Conservation (phyloP, 2,797 vertebrate genomes). For the Saguinus oedipus region DNA sequence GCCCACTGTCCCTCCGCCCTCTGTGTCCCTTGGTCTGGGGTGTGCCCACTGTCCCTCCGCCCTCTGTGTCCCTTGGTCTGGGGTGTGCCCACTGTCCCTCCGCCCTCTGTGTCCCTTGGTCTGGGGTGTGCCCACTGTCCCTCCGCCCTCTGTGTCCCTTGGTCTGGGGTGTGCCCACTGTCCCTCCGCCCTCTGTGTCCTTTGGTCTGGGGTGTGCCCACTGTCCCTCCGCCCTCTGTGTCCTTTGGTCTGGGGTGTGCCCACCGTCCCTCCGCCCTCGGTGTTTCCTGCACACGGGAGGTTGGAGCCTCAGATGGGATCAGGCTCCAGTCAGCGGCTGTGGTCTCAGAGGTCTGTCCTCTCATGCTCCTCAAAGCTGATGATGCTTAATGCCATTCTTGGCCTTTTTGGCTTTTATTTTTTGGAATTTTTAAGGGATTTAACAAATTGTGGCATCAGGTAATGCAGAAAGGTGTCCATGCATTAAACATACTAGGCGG, state of each 20-base stretch:
- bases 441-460: background rate
- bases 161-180: too few species aligned
- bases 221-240: too few species aligned
- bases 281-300: background rate
- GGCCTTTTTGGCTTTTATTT: background rate
- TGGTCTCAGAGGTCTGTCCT: background rate
- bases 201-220: too few species aligned
- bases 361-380: background rate
- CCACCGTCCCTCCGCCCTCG: background rate
- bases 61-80: too few species aligned
- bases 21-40: too few species aligned
- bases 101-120: too few species aligned
- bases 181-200: too few species aligned
- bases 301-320: background rate
- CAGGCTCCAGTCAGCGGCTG: background rate
- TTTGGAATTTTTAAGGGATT: background rate
- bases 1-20: too few species aligned
- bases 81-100: too few species aligned
- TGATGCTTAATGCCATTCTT: background rate
- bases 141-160: too few species aligned
- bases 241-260: background rate
- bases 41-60: too few species aligned
- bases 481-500: background rate
- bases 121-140: too few species aligned
- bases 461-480: background rate